A percentile compares a stretch with the other conserved stretches of the same genome.
phyloP scores from a whole-genome alignment of 2,113 vertebrate genomes.

The Myodes glareolus region DNA sequence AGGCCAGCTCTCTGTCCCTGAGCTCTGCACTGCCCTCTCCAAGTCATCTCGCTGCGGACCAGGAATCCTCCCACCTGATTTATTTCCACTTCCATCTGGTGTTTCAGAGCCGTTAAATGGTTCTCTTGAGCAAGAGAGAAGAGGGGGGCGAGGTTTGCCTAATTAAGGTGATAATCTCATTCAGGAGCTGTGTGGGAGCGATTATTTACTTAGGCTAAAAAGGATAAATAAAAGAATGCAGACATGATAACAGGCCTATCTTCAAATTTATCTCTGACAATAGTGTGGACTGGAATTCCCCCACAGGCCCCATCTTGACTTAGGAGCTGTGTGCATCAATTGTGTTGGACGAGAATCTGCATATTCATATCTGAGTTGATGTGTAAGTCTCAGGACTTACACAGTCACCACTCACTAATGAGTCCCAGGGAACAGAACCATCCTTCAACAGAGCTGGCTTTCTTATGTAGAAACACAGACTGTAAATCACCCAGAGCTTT shows the following conservation, averaged over 20 bases:
- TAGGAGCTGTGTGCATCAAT: not conserved
- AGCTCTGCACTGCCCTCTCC: not conserved
- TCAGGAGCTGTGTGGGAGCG: not conserved
- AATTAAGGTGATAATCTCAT: conserved; percentile 33
- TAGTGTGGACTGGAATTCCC: conserved; percentile 43
- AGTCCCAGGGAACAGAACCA: conserved; percentile 36
- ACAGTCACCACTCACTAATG: not conserved
- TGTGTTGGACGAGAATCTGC: conserved; percentile 38
- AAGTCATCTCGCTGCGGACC: not conserved
- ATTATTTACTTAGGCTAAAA: conserved; percentile 51
- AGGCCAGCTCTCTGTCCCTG: too few relatives aligned
- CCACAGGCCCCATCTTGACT: not conserved
- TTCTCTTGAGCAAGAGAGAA: conserved; percentile 21
- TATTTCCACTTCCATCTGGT: not conserved
- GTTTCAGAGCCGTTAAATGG: not conserved
- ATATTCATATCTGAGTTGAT: conserved; percentile 38
- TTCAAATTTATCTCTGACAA: conserved; percentile 43
- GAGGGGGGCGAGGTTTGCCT: not conserved
- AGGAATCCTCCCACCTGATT: conserved; percentile 4
- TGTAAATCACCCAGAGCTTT: conserved; percentile 30
- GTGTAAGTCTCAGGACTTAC: conserved; percentile 37
- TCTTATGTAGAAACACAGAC: conserved; percentile 34
- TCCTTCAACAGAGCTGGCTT: conserved; percentile 25
- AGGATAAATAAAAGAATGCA: conserved; percentile 22
- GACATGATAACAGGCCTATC: not conserved